Conservation (phyloP, 2,888 invertebrate genomes). For the Pediacus dermestoides region DNA sequence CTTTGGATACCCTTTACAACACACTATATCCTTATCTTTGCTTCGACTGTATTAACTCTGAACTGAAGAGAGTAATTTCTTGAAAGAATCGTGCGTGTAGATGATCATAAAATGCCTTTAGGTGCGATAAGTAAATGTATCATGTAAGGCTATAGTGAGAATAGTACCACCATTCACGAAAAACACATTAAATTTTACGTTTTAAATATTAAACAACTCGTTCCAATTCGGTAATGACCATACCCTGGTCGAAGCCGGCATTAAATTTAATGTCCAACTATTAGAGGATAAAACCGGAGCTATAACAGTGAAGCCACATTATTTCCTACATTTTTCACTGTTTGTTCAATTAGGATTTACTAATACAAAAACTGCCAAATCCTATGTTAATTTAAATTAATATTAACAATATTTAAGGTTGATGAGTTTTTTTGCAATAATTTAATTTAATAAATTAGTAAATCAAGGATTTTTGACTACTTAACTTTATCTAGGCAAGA, state of each 20-base stretch:
- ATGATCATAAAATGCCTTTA: slow-evolving; percentile 12
- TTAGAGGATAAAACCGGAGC: background rate
- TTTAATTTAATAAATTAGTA: too few species aligned
- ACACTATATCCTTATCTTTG: slow-evolving; percentile 14
- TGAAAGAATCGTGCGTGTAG: slow-evolving; percentile 11
- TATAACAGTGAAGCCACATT: slow-evolving; percentile 1
- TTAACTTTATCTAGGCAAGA: too few species aligned
- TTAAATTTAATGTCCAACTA: slow-evolving; percentile 8
- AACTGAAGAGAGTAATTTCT: slow-evolving; percentile 10
- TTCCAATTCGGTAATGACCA: slow-evolving; percentile 5
- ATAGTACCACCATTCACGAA: slow-evolving; percentile 9
- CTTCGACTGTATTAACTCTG: slow-evolving; percentile 13
- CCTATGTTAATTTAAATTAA: too few species aligned
- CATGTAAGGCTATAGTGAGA: slow-evolving; percentile 6
- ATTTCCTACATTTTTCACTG: background rate
- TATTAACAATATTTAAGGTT: too few species aligned
- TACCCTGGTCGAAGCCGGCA: slow-evolving; percentile 8
- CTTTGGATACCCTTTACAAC: too few species aligned
- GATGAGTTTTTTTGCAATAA: too few species aligned
- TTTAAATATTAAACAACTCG: too few species aligned
- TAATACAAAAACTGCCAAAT: too few species aligned
- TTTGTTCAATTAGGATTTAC: too few species aligned
- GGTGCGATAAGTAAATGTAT: slow-evolving; percentile 16
- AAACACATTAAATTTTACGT: too few species aligned
- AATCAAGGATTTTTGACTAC: too few species aligned